These are phyloP conservation scores for Silurus glanis DNA, from an alignment of 2,113 vertebrate species.

Conservation along the genomic window DNA sequence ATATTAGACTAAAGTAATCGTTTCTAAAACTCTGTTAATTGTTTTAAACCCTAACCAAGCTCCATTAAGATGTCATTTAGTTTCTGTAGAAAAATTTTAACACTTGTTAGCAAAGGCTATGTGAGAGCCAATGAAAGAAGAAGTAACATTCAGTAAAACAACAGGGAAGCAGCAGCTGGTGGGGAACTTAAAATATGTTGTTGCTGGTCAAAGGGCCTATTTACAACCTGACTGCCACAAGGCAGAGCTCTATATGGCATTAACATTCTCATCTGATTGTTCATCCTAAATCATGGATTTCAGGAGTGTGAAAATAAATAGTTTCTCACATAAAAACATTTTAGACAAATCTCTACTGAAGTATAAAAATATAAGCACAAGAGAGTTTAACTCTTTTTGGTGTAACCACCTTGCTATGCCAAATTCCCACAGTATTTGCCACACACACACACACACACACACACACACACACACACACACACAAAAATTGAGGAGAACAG, in stretches of 20 bases:
- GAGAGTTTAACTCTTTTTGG: not conserved
- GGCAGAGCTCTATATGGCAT: not conserved
- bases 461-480: not conserved
- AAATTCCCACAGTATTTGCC: slow-evolving; percentile 45
- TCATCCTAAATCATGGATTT: not conserved
- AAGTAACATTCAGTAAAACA: not conserved
- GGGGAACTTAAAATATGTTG: slow-evolving; percentile 39
- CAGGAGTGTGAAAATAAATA: not conserved
- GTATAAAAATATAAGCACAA: not conserved
- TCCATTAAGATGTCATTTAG: not conserved
- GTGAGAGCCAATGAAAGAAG: slow-evolving; percentile 17
- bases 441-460: not conserved
- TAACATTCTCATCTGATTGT: not conserved
- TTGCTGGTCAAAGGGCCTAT: slow-evolving; percentile 11
- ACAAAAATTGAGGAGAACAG: slow-evolving; percentile 42
- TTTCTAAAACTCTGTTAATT: not conserved
- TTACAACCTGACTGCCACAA: not conserved
- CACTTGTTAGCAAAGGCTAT: not conserved
- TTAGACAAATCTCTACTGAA: not conserved
- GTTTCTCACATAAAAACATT: not conserved
- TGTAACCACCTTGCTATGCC: slow-evolving; percentile 21
- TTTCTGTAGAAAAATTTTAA: not conserved
- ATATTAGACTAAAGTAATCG: not conserved
- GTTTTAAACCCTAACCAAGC: too few relatives aligned
- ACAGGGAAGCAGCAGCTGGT: slow-evolving; percentile 27